These are phyloP conservation scores for Quiscalus mexicanus DNA, from an alignment of 2,113 vertebrate species.

Conservation along the genomic window DNA sequence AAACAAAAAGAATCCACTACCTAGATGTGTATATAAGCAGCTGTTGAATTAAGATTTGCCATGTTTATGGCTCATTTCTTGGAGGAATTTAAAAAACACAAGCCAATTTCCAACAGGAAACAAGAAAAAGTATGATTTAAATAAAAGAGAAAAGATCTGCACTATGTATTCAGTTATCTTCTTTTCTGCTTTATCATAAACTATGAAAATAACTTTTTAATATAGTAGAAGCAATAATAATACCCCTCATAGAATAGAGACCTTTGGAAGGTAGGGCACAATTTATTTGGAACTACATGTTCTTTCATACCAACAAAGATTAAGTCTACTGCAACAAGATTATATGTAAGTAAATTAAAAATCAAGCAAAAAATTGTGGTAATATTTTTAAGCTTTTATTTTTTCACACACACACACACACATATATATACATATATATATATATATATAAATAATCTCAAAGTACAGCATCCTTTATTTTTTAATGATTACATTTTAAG, in stretches of 20 bases:
- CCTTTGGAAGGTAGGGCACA: not conserved
- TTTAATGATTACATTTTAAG: conserved; percentile 83
- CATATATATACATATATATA: not conserved
- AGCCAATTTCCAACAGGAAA: not conserved
- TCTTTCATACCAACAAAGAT: conserved; percentile 15
- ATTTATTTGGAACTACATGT: not conserved
- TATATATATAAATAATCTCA: conserved; percentile 51
- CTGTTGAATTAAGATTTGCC: not conserved
- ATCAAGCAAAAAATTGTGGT: not conserved
- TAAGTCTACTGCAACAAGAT: not conserved
- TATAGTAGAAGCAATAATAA: not conserved
- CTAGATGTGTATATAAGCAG: not conserved
- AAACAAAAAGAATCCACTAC: not conserved
- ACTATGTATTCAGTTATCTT: not conserved
- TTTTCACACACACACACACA: not conserved
- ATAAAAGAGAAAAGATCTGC: not conserved
- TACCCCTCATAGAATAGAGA: not conserved
- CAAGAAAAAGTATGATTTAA: not conserved
- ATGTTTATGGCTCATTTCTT: not conserved
- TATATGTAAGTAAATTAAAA: conserved; percentile 18
- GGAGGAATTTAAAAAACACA: not conserved
- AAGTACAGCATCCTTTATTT: conserved; percentile 75
- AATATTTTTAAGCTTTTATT: conserved; percentile 38
- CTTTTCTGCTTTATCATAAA: not conserved
- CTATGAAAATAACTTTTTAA: not conserved